These are phyloP conservation scores for Hydriomena furcata DNA, from an alignment of 2,888 invertebrate species.

Conservation along the genomic window DNA sequence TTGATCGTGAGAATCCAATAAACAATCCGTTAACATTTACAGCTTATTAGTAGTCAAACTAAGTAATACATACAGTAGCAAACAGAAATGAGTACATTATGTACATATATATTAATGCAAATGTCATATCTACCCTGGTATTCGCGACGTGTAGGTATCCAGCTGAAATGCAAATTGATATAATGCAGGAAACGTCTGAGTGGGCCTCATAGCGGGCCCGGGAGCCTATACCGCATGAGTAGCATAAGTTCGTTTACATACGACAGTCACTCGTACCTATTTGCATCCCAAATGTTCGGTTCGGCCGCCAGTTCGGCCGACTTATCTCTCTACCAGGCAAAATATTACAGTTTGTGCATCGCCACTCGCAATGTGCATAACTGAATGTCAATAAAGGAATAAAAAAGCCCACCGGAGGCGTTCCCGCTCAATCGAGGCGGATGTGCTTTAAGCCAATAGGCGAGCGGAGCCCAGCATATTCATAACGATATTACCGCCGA, in stretches of 20 bases:
- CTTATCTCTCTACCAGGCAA: conserved; percentile 75
- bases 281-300: conserved; percentile 82
- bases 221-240: conserved; percentile 77
- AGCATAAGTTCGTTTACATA: conserved; percentile 83
- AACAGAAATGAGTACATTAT: conserved; percentile 34
- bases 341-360: conserved; percentile 82
- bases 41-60: conserved; percentile 36
- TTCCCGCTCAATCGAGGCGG: conserved; percentile 77
- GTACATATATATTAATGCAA: conserved; percentile 39
- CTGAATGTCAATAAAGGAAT: conserved; percentile 82
- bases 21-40: conserved; percentile 29
- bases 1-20: conserved; percentile 32
- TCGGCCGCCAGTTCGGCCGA: conserved; percentile 70
- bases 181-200: conserved; percentile 84
- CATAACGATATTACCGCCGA: conserved; percentile 83
- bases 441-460: conserved; percentile 80
- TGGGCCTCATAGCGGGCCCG: conserved; percentile 78
- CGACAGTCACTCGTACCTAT: conserved; percentile 73
- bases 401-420: conserved; percentile 81
- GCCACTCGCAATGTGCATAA: conserved; percentile 80
- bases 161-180: conserved; percentile 82
- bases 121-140: conserved; percentile 41
- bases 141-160: conserved; percentile 39
- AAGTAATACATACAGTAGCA: conserved; percentile 30
- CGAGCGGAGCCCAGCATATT: conserved; percentile 78